phyloP scores from a whole-genome alignment of 2,113 vertebrate species.

The Coptodon rendalli region DNA sequence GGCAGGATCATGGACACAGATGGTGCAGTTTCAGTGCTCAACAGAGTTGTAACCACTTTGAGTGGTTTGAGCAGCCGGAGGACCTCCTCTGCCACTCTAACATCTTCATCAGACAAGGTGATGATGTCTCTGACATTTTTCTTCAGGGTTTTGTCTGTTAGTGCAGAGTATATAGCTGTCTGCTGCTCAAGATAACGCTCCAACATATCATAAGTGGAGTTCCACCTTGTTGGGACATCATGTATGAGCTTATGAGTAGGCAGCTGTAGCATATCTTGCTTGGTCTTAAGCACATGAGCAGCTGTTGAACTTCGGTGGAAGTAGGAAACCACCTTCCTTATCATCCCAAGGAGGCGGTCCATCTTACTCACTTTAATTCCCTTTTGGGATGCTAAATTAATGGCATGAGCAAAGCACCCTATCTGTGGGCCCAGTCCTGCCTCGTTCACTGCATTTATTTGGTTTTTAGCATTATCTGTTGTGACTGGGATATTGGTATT shows the following conservation, averaged over 20 bases:
- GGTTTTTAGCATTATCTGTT: not conserved
- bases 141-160: not conserved
- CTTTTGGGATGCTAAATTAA: not conserved
- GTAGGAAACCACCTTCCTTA: not conserved
- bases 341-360: not conserved
- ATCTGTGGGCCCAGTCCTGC: not conserved
- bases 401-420: not conserved
- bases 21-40: too few species aligned
- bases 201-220: not conserved
- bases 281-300: not conserved
- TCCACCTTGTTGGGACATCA: not conserved
- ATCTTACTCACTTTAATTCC: not conserved
- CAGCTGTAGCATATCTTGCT: not conserved
- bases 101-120: not conserved
- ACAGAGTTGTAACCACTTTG: not conserved
- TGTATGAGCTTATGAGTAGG: not conserved
- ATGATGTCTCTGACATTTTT: not conserved
- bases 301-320: not conserved
- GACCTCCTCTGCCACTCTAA: not conserved
- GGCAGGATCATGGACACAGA: not conserved
- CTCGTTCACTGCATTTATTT: not conserved
- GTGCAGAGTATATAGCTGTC: not conserved
- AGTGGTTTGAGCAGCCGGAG: not conserved
- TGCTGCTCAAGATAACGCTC: not conserved
- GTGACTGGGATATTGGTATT: not conserved